Conservation (phyloP, 2,797 vertebrate genomes). For the Hippocampus kuda region DNA sequence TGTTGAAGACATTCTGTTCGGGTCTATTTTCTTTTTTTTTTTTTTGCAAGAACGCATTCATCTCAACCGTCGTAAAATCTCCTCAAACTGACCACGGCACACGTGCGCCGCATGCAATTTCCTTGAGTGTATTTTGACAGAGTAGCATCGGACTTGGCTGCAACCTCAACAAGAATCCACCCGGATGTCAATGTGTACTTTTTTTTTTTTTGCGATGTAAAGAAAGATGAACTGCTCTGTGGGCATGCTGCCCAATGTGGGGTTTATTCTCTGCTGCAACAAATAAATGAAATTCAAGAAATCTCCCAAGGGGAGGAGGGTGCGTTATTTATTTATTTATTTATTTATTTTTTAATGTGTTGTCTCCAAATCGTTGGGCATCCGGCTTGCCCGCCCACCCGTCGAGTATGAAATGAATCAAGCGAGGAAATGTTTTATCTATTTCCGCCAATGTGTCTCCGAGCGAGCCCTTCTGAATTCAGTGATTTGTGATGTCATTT, state of each 20-base stretch:
- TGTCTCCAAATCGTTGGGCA: background rate
- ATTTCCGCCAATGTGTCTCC: background rate
- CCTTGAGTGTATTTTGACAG: background rate
- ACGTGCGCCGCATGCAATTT: background rate
- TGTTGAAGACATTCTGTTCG: slow-evolving; percentile 37
- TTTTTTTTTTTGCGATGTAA: background rate
- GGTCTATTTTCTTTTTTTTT: background rate
- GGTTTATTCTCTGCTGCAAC: background rate
- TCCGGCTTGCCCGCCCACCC: too few species aligned
- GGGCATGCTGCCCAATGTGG: background rate
- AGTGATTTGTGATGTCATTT: background rate
- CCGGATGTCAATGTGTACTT: background rate
- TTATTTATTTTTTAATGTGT: background rate
- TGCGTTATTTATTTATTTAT: background rate
- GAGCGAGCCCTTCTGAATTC: background rate
- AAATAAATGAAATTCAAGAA: background rate
- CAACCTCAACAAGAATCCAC: background rate
- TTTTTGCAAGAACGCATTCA: background rate
- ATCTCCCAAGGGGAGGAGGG: background rate
- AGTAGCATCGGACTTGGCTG: background rate
- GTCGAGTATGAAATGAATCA: background rate
- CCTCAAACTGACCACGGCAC: background rate
- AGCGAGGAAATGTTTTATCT: background rate
- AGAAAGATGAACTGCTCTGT: background rate
- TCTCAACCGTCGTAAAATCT: background rate